Base-by-base conservation (phyloP, 2,797 vertebrate genomes). In the Allobates femoralis region DNA sequence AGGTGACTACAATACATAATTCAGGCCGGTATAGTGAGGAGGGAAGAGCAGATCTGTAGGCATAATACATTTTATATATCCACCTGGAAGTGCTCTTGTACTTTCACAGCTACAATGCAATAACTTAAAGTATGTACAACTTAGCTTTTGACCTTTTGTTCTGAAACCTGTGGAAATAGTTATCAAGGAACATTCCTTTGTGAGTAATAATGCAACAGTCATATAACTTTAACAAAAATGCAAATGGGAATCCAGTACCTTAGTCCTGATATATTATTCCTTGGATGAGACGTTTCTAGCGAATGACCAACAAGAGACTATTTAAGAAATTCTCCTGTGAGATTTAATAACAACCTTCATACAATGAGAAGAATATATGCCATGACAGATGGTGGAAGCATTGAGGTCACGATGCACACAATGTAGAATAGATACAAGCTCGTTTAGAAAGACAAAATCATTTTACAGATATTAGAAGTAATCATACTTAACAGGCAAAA, bases 111-210 rank as follows among this genome's bases (percentile, higher is more conserved):
- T 62, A 80, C 78, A 81, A 86, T 81, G 85, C 85, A 81, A 75
- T 81, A 75, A 81, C 79, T 86, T 81, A 81, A 86, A 86, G 80
- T 82, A 86, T 77, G 58, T 64, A 82, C 79, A 81, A 82, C 69
- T 86, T 86, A 86, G 73, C 79, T 66, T 82, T 75, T 86, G 85
- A 81, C 85, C 85, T 86, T 86, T 86, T 86, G 85, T 86, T 81
- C 85, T 81, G 58, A 37, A 86, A 86, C 79, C 85, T 86, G 85
- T 81, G 85, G 85, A 86, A 86, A 86, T 76, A 86, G 85, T 82
- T 86, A 86, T 86, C 85, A 79, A 60, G 71, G 71, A 76, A 86
- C 79, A 82, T 86, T 86, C 85, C 85, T 81, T 41, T 82, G 79
- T 81, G 69, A 81, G 79, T 81, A 86, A 86, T 86, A 82, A 86